Evolutionary conservation across 1,140 invertebrate species (phyloP).

Genomic region (Drosophila simulans): DNA sequence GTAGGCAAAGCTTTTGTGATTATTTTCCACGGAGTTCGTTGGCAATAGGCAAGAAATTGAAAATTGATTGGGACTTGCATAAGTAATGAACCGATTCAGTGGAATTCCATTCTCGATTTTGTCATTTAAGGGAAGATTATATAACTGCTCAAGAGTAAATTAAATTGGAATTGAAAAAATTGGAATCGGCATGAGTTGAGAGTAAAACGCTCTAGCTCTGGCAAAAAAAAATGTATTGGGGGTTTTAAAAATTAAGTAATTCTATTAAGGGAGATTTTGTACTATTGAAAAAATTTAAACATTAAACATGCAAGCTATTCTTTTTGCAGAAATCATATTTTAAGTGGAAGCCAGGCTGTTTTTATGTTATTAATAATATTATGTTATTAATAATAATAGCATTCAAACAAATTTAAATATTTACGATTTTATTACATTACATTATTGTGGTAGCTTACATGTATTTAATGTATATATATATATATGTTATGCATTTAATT

Average conservation of each 20-base stretch:
- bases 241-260: background rate
- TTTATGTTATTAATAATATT: no score
- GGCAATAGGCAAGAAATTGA: conserved; percentile 52
- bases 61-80: conserved; percentile 77
- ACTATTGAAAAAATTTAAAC: background rate
- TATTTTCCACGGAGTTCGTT: conserved; percentile 25
- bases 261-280: background rate
- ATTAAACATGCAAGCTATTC: background rate
- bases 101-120: conserved; percentile 29
- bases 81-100: conserved; percentile 61
- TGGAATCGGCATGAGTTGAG: background rate
- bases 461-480: no score
- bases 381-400: no score
- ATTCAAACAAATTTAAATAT: background rate
- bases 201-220: background rate
- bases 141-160: conserved; percentile 15
- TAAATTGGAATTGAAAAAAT: conserved; percentile 8
- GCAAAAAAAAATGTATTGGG: background rate
- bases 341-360: no score
- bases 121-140: background rate
- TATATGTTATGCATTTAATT: no score
- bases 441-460: no score
- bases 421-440: no score
- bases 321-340: no score
- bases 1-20: conserved; percentile 57